Percentiles rank a stretch among this genome's conserved stretches.
phyloP scores from a whole-genome alignment of 2,797 vertebrate genomes.

The Platalea minor region DNA sequence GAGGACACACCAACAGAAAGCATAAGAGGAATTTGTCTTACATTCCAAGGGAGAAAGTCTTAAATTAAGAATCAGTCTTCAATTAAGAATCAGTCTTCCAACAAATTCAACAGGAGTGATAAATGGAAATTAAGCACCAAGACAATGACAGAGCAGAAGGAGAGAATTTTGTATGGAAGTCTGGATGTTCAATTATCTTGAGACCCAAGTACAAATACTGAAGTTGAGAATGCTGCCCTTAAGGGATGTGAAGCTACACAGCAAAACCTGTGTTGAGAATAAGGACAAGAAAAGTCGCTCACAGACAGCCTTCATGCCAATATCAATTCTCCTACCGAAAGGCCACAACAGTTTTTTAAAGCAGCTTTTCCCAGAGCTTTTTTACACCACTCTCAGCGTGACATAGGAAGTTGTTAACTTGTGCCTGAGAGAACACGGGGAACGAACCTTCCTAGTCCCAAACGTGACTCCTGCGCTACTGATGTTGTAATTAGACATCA shows the following conservation, averaged over 20 bases:
- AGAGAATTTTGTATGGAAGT: neutral
- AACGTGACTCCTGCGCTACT: neutral
- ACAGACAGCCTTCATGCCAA: neutral
- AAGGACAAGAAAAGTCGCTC: neutral
- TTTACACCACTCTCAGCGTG: neutral
- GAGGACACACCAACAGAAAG: neutral
- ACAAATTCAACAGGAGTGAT: neutral
- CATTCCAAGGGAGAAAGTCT: neutral
- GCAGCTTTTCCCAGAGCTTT: neutral
- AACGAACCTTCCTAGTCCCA: neutral
- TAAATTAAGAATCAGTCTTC: neutral
- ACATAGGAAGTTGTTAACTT: neutral
- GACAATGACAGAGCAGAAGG: neutral
- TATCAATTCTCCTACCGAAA: neutral
- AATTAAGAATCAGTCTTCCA: neutral
- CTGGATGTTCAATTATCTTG: neutral
- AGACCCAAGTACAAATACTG: neutral
- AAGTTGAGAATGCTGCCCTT: neutral
- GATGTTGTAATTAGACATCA: neutral
- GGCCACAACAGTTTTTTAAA: neutral
- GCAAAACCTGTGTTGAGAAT: neutral
- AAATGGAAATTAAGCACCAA: neutral
- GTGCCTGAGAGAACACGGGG: neutral
- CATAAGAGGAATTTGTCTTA: neutral
- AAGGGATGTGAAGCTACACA: neutral